Base-by-base conservation (phyloP, 2,113 vertebrate species). In the Apteryx mantelli region DNA sequence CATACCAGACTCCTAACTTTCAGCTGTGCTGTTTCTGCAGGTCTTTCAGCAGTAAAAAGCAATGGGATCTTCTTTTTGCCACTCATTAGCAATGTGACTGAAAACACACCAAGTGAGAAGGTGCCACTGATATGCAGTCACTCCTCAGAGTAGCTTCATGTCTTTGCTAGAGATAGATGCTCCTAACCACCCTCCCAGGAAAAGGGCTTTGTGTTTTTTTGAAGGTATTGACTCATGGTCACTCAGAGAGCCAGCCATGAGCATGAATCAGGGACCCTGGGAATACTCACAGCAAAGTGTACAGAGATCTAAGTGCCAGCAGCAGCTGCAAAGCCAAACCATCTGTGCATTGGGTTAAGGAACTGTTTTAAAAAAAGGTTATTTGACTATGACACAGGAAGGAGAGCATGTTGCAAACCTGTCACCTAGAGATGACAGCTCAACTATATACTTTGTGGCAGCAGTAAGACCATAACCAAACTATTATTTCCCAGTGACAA, bases 1-100 rank as follows among this genome's bases (percentile, higher is more conserved):
- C 9, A 1, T 7, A 34, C 0, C 0, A 2, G 58, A 55, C 53
- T 86, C 76, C 28, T 32, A 74, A 44, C 26, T 19, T 48, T 74
- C 64, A 78, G 65, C 34, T 30, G 8, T 5, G 34, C 13, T 61
- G 8, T 24, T 83, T 90, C 20, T 68, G 63, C 70, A 79, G 18
- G n/a, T n/a, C 52, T 10, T 74, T 48, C 63, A 70, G 36, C 64
- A 70, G n/a, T 8, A 88, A 50, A 65, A 79, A n/a, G 68, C 4
- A 8, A 63, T 13, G 40, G n/a, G 80, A 86, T 65, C 77, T 44
- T 68, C 52, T 70, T 61, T 74, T 58, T 82, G 50, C 63, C 55
- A 32, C 40, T 69, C 5, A 1, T 73, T 16, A 20, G 17, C 55
- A 40, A 55, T 32, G 14, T 1, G 34, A 32, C 46, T 60, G 48